A percentile compares a stretch with the other conserved stretches of the same genome.
Evolutionary conservation across 2,797 vertebrate species (phyloP).

Genomic region (Cyclura pinguis): DNA sequence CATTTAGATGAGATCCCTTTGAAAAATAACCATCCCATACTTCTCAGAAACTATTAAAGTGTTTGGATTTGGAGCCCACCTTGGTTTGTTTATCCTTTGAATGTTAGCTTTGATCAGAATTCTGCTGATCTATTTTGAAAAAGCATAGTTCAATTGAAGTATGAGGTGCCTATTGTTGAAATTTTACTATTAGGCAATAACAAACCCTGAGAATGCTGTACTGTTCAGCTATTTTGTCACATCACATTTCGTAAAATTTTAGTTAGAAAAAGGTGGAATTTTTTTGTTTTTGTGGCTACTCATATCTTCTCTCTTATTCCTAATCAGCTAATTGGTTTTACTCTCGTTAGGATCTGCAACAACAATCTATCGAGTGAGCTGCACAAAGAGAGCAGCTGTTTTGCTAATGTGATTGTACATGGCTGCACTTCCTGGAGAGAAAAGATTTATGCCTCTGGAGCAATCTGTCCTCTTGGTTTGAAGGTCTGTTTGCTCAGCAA

Average conservation of each 20-base stretch:
- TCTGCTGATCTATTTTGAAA: slow-evolving; percentile 50
- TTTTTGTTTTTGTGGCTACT: slow-evolving; percentile 36
- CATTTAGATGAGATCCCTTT: slow-evolving; percentile 74
- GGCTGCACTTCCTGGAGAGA: slow-evolving; percentile 58
- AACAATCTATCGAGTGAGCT: slow-evolving; percentile 55
- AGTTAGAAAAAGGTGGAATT: slow-evolving; percentile 32
- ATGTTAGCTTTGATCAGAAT: slow-evolving; percentile 59
- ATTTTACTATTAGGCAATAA: slow-evolving; percentile 48
- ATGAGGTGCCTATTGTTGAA: slow-evolving; percentile 39
- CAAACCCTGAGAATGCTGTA: slow-evolving; percentile 29
- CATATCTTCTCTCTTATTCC: slow-evolving; percentile 62
- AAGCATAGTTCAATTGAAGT: slow-evolving; percentile 42
- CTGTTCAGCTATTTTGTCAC: slow-evolving; percentile 21
- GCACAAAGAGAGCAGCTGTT: slow-evolving; percentile 74
- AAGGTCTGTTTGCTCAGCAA: slow-evolving; percentile 61
- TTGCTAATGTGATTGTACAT: slow-evolving; percentile 41
- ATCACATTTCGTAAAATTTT: slow-evolving; percentile 40
- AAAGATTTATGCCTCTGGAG: slow-evolving; percentile 65
- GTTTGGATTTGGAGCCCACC: slow-evolving; percentile 48
- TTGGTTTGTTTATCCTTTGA: slow-evolving; percentile 61
- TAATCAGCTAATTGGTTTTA: slow-evolving; percentile 72
- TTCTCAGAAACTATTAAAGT: slow-evolving; percentile 57
- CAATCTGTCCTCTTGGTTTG: slow-evolving; percentile 64
- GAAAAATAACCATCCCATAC: slow-evolving; percentile 46
- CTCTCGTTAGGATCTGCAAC: slow-evolving; percentile 66